These are phyloP conservation scores for Gyrodactylus salaris DNA, from an alignment of 1,140 invertebrate genomes.

Conservation along the genomic window DNA sequence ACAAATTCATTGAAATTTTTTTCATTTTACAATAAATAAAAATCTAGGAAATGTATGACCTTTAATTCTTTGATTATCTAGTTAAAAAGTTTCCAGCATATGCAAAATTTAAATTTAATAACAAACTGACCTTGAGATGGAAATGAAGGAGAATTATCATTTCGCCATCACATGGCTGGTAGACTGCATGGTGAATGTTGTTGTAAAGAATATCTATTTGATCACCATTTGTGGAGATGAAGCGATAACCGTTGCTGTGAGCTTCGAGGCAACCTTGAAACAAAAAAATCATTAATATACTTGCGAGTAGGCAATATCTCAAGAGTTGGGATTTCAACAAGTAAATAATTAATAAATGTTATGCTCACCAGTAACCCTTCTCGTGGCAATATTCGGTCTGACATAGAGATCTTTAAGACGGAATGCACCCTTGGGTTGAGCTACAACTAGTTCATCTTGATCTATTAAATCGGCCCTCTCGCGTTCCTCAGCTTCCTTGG, in stretches of 20 bases:
- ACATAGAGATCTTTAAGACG: conserved; percentile 94
- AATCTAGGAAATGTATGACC: too few species aligned
- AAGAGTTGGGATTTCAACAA: too few species aligned
- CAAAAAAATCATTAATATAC: too few species aligned
- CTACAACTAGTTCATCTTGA: conserved; percentile 78
- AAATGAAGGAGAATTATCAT: conserved; percentile 98
- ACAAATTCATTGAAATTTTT: background rate
- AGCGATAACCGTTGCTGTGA: conserved; percentile 44
- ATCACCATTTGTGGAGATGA: conserved; percentile 4
- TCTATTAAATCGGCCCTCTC: conserved; percentile 83
- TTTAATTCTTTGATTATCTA: too few species aligned
- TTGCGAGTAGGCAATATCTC: too few species aligned
- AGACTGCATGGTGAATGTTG: conserved; percentile 97
- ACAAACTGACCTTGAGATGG: conserved; percentile 41
- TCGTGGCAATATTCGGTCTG: conserved; percentile 81
- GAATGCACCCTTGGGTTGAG: conserved; percentile 65
- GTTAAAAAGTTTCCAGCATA: too few species aligned
- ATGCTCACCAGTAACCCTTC: conserved; percentile 75
- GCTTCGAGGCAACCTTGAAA: conserved; percentile 55
- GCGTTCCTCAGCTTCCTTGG: conserved; percentile 75
- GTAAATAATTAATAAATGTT: too few species aligned
- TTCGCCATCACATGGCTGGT: conserved; percentile 93
- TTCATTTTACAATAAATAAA: too few species aligned
- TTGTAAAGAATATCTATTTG: conserved; percentile 94
- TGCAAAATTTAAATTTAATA: too few species aligned